phyloP scores from a whole-genome alignment of 1,140 invertebrate genomes.

The Tetragonula clypearis region DNA sequence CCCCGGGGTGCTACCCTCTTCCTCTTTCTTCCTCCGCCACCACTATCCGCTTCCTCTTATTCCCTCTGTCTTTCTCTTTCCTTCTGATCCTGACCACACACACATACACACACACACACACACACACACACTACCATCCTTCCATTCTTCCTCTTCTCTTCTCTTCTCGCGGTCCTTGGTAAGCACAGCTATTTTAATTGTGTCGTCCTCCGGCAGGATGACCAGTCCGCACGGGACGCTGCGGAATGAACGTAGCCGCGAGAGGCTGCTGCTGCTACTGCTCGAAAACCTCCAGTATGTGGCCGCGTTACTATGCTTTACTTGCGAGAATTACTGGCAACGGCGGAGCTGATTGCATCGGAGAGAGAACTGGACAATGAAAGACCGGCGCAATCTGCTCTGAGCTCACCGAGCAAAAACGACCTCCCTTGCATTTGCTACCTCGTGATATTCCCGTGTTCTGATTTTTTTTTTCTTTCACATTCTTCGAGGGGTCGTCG shows the following conservation, averaged over 20 bases:
- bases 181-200: conserved; percentile 80
- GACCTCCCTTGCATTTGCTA: not conserved
- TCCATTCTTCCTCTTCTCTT: conserved; percentile 13
- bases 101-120: not conserved
- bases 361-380: conserved; percentile 48
- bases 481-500: too few species aligned
- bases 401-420: conserved; percentile 11
- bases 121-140: not conserved
- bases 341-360: conserved; percentile 65
- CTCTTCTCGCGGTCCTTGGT: conserved; percentile 54
- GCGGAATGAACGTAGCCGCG: conserved; percentile 60
- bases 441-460: not conserved
- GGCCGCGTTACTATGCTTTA: conserved; percentile 71
- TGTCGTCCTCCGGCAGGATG: conserved; percentile 69
- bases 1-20: conserved; percentile 63
- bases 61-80: conserved; percentile 38
- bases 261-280: conserved; percentile 8
- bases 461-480: not conserved
- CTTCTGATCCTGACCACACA: not conserved
- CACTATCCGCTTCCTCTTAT: conserved; percentile 41
- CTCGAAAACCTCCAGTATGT: conserved; percentile 66
- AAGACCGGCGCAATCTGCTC: conserved; percentile 49
- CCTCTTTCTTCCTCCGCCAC: conserved; percentile 39
- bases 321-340: conserved; percentile 67
- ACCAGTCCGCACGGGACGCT: conserved; percentile 63